Base-by-base conservation (phyloP, 2,113 vertebrate genomes). In the Ochotona princeps region DNA sequence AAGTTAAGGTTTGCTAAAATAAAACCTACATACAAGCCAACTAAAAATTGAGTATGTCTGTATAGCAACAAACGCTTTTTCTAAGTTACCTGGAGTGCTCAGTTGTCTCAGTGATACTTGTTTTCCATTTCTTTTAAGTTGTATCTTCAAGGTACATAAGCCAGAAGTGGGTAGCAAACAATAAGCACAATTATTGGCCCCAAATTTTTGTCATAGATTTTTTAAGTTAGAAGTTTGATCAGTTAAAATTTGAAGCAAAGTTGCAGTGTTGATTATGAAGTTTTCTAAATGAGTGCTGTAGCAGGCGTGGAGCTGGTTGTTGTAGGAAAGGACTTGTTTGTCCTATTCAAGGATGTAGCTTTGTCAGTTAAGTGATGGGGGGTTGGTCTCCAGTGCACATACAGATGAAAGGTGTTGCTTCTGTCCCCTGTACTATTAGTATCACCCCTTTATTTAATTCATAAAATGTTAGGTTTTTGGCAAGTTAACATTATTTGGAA, bases 51-150 rank as follows among this genome's bases (percentile, higher is more conserved):
- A 74, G 8, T 82, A 44, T 60, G 3, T 74, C 67, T 25, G 20
- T 80, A 73, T 74, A 73, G 79, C 30, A 38, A 21, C 75, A 23
- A 89, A 79, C 35, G 10, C 67, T 79, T 92, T 79, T 75, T 79
- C 12, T 13, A 1, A 49, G 21, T 11, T 84, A 28, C 25, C 60
- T 32, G 61, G 35, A 70, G 54, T 81, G 51, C 15, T 54, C 38
- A 47, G 1, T 69, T 92, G n/a, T 89, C 32, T 60, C n/a, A 51
- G 1, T 60, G 13, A n/a, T 89, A 8, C 54, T 81, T 84, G 72
- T 47, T 91, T 82, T 87, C n/a, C 35, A 8, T 73, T 65, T 66
- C 35, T 28, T 66, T 54, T 30, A 44, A 75, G n/a, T 85, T 81
- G 15, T 82, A 72, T 21, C 21, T 87, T 87, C 44, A 65, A 25